Percentiles rank a stretch among this genome's conserved stretches.
Conservation (phyloP, 2,888 invertebrate genomes). For the Philereme transversata region DNA sequence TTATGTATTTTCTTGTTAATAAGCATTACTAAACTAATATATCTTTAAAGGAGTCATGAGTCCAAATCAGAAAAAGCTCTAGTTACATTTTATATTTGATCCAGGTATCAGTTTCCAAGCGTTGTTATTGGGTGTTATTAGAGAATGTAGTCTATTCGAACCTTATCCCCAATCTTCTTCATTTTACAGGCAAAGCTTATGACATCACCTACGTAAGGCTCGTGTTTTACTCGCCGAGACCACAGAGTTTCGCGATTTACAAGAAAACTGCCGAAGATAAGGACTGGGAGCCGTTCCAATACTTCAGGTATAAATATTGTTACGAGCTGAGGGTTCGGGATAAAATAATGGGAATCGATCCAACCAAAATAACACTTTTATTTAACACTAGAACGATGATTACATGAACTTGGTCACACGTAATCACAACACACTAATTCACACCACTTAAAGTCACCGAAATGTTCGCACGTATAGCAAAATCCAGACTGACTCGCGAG, state of each 20-base stretch:
- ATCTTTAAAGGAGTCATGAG: no score
- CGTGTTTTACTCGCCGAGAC: constrained; percentile 97
- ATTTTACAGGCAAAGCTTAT: constrained; percentile 92
- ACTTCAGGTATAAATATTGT: constrained; percentile 87
- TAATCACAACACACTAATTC: no score
- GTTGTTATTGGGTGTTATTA: not conserved
- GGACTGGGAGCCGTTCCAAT: constrained; percentile 95
- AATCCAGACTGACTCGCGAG: no score
- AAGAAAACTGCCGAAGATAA: constrained; percentile 91
- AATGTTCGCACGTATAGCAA: no score
- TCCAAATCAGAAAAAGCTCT: not conserved
- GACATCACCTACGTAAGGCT: constrained; percentile 98
- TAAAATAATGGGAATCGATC: no score
- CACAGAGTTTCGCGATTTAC: constrained; percentile 98
- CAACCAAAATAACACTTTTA: no score
- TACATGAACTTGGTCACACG: no score
- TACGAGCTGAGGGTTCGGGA: no score
- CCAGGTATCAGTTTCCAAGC: not conserved
- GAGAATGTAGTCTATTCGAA: not conserved
- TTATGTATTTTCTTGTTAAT: no score
- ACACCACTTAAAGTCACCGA: no score
- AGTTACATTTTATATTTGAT: not conserved
- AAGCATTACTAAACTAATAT: no score
- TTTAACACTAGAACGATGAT: no score
- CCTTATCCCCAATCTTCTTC: not conserved